Conservation (phyloP, 2,113 vertebrate genomes). For the Psammodynastes pulverulentus region DNA sequence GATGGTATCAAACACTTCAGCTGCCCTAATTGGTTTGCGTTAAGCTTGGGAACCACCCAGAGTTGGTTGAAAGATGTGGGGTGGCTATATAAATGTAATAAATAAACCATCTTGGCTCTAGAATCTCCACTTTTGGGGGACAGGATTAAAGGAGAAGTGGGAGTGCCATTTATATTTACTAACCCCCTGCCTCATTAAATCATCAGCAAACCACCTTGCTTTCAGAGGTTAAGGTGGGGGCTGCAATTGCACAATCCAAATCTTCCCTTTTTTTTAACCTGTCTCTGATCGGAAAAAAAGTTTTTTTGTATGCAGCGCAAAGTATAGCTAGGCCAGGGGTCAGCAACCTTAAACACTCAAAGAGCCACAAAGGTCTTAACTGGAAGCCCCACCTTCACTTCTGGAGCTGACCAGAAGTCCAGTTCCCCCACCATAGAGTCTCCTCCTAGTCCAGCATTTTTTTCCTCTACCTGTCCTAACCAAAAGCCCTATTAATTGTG, state of each 20-base stretch:
- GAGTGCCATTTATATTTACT: not conserved
- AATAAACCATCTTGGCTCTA: not conserved
- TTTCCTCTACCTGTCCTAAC: too few relatives aligned
- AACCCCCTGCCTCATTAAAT: not conserved
- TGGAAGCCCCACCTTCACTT: too few relatives aligned
- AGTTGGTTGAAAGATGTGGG: not conserved
- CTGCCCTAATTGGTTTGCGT: not conserved
- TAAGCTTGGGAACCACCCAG: not conserved
- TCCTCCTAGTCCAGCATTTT: too few relatives aligned
- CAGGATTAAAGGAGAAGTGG: not conserved
- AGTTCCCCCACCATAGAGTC: too few relatives aligned
- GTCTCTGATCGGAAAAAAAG: not conserved
- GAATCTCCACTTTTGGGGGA: not conserved
- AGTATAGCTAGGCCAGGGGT: not conserved
- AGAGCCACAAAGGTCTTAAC: too few relatives aligned
- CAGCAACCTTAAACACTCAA: too few relatives aligned
- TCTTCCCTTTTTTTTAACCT: not conserved
- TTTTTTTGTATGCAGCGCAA: not conserved
- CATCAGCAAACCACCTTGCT: not conserved
- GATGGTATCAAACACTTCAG: not conserved
- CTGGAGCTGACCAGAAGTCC: too few relatives aligned
- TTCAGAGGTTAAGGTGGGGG: not conserved
- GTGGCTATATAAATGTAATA: not conserved
- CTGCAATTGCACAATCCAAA: not conserved
- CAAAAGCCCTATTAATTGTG: too few relatives aligned